Evolutionary conservation across 2,113 vertebrate genomes (phyloP).

Genomic region (Phainopepla nitens): DNA sequence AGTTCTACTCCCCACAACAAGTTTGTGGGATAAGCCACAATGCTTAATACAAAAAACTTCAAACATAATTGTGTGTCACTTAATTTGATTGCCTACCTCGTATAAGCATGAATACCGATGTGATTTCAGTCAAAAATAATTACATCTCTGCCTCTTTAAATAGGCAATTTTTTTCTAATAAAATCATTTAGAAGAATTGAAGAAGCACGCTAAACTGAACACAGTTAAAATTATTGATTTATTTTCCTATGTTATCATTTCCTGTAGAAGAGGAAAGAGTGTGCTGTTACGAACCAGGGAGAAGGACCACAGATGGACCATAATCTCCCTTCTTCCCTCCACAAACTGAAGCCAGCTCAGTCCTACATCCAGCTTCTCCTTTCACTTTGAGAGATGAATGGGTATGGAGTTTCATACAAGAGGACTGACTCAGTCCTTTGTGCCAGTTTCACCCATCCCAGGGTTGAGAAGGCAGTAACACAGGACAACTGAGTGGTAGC

Average conservation of each 20-base stretch:
- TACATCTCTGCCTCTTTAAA: not conserved
- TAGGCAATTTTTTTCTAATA: not conserved
- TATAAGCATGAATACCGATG: not conserved
- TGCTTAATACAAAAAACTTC: not conserved
- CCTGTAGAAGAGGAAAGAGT: not conserved
- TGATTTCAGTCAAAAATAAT: not conserved
- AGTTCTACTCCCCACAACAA: not conserved
- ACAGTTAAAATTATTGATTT: not conserved
- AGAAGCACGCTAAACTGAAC: not conserved
- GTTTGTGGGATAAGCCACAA: not conserved
- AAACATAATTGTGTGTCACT: not conserved
- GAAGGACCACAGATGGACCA: not conserved
- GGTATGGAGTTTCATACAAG: not conserved
- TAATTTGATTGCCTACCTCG: not conserved
- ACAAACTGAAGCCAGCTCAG: not conserved
- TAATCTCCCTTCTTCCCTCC: not conserved
- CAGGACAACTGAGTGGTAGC: fast-evolving
- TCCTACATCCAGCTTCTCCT: not conserved
- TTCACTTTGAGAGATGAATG: not conserved
- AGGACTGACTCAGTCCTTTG: fast-evolving
- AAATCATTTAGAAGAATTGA: not conserved
- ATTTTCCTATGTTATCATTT: not conserved
- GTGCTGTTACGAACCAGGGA: not conserved
- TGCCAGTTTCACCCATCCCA: not conserved
- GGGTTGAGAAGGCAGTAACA: fast-evolving